phyloP scores from a whole-genome alignment of 2,888 invertebrate genomes.

The Ophion obscuratus region DNA sequence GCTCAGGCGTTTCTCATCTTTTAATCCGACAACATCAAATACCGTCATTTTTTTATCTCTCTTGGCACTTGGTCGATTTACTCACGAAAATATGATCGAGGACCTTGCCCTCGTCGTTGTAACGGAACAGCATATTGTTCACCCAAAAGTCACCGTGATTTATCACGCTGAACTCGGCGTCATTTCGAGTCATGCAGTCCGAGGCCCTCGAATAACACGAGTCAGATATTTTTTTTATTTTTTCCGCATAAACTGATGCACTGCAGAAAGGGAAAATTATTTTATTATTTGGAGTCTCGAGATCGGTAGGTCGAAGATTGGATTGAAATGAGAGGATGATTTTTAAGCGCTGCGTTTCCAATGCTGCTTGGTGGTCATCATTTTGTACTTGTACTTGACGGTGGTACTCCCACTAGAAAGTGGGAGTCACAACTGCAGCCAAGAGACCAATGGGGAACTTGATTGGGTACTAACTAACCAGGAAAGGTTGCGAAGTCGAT shows the following conservation, averaged over 20 bases:
- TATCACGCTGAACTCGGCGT: slow-evolving; percentile 78
- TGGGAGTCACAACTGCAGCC: too few species aligned
- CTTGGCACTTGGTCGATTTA: slow-evolving; percentile 25
- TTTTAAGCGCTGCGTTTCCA: too few species aligned
- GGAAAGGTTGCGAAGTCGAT: too few species aligned
- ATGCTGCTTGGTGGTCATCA: too few species aligned
- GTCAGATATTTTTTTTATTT: slow-evolving; percentile 69
- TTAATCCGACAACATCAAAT: slow-evolving; percentile 30
- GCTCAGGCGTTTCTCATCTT: slow-evolving; percentile 23
- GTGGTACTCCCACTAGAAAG: too few species aligned
- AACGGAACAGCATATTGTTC: slow-evolving; percentile 82
- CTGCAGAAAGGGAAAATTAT: neutral
- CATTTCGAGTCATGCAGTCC: neutral
- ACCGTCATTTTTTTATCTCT: neutral
- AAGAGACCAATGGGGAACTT: too few species aligned
- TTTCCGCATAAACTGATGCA: slow-evolving; percentile 70
- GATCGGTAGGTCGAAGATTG: neutral
- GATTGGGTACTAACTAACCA: too few species aligned
- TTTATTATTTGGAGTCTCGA: neutral
- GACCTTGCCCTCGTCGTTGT: slow-evolving; percentile 74
- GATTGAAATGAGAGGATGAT: neutral
- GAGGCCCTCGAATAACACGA: slow-evolving; percentile 57
- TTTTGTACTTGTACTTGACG: too few species aligned
- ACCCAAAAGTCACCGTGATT: slow-evolving; percentile 82
- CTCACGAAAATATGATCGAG: slow-evolving; percentile 79